Conservation (phyloP, 2,888 invertebrate species). For the Latheticus oryzae region DNA sequence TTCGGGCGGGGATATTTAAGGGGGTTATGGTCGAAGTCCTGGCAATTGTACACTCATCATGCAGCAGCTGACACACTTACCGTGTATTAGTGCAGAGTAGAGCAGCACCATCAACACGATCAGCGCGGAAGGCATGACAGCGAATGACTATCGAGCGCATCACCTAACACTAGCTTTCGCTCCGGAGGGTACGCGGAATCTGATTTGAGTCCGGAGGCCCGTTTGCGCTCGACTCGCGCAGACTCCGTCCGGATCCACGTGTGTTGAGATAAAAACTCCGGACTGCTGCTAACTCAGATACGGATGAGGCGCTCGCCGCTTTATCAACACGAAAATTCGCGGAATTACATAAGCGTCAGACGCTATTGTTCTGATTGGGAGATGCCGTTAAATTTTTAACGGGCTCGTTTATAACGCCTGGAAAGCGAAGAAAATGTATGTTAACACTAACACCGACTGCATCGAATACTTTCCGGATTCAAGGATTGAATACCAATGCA, state of each 20-base stretch:
- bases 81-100: conserved; percentile 44
- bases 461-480: no score
- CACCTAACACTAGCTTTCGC: conserved; percentile 52
- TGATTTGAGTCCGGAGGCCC: conserved; percentile 45
- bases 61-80: conserved; percentile 50
- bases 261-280: conserved; percentile 27
- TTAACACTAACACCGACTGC: no score
- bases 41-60: conserved; percentile 2
- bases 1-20: conserved; percentile 64
- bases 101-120: conserved; percentile 52
- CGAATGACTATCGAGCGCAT: conserved; percentile 55
- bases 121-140: conserved; percentile 56
- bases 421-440: no score
- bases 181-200: conserved; percentile 48
- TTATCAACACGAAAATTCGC: conserved; percentile 37
- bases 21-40: conserved; percentile 51
- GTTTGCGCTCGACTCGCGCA: conserved; percentile 49
- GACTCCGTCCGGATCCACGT: conserved; percentile 52
- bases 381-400: conserved; percentile 38
- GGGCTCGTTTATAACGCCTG: conserved; percentile 29
- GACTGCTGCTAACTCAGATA: conserved; percentile 25
- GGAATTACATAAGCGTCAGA: conserved; percentile 34
- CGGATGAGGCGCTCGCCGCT: conserved; percentile 30
- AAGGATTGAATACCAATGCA: no score
- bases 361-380: conserved; percentile 37